Conservation (phyloP, 30 jellyfish, hydroid and myxozoan genomes). For the Hydractinia symbiolongicarpus region DNA sequence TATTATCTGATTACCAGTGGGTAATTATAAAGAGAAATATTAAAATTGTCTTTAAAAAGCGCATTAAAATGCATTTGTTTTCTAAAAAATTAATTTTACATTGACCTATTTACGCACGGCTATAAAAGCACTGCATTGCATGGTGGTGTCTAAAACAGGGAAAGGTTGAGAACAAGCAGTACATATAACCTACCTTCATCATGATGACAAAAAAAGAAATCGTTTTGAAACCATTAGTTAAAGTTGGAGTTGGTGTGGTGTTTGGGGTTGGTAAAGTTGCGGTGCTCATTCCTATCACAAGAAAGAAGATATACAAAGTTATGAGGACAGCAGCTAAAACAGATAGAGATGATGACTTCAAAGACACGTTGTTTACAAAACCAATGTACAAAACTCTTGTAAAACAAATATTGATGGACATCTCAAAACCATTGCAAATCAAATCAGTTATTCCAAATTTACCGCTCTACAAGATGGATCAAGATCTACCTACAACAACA, state of each 20-base stretch:
- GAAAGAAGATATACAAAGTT: not conserved
- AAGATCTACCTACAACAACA: not conserved
- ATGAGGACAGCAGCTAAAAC: not conserved
- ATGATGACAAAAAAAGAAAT: constrained; percentile 9
- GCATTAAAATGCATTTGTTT: no score
- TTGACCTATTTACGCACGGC: no score
- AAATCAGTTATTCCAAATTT: not conserved
- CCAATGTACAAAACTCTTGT: not conserved
- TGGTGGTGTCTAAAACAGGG: no score
- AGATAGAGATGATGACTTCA: not conserved
- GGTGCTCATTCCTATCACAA: not conserved
- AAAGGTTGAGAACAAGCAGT: no score
- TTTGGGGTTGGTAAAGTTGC: not conserved
- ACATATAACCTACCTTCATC: not conserved
- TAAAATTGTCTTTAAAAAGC: no score
- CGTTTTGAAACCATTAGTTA: not conserved
- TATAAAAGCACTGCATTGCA: no score
- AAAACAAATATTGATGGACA: not conserved
- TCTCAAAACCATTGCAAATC: not conserved
- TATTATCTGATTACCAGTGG: no score
- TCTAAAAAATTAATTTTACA: no score
- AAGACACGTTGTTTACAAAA: constrained; percentile 8
- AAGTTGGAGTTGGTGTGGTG: not conserved
- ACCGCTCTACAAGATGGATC: not conserved
- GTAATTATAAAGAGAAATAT: no score